phyloP scores from a whole-genome alignment of 2,113 vertebrate genomes.

The Cacatua alba region DNA sequence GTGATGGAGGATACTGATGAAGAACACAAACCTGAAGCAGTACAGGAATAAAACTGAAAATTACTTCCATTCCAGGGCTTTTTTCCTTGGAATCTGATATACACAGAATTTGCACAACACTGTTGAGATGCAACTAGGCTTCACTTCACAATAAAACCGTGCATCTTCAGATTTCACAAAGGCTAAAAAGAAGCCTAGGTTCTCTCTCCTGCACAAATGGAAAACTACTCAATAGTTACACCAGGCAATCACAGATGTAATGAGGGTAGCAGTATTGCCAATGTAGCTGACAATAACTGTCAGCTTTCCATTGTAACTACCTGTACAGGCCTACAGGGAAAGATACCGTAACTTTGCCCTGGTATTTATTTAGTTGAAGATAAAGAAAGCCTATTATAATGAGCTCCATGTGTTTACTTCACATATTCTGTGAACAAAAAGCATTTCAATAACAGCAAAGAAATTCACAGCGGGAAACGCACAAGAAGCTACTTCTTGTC shows the following conservation, averaged over 20 bases:
- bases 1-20: background rate
- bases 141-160: background rate
- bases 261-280: background rate
- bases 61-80: background rate
- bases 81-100: background rate
- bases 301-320: background rate
- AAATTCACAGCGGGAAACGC: background rate
- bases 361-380: background rate
- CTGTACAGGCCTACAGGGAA: background rate
- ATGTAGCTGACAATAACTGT: background rate
- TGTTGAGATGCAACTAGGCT: background rate
- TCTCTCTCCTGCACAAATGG: background rate
- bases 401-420: background rate
- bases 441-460: background rate
- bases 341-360: background rate
- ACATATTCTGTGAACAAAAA: background rate
- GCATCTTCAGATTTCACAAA: background rate
- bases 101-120: background rate
- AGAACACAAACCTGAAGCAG: background rate
- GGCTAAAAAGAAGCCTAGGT: background rate
- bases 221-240: background rate
- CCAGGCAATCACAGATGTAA: background rate
- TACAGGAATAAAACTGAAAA: background rate
- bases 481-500: background rate
- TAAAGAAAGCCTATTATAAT: background rate